Conservation (phyloP, 2,113 vertebrate genomes). For the Nibea albiflora region DNA sequence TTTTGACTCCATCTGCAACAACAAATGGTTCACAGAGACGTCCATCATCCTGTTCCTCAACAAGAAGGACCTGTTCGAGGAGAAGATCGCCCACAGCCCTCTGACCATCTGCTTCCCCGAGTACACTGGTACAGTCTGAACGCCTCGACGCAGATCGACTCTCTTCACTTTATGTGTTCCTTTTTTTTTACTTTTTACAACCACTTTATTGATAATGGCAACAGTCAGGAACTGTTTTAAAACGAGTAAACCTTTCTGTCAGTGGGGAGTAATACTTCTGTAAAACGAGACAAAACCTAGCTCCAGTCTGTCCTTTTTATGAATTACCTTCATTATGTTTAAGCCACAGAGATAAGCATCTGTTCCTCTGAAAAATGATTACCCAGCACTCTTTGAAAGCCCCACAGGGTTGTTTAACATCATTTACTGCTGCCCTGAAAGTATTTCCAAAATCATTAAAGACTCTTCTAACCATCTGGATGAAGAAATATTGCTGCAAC, state of each 20-base stretch:
- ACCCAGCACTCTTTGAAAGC: background rate
- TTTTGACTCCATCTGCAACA: conserved; percentile 99
- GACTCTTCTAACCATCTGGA: background rate
- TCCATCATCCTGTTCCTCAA: conserved; percentile 99
- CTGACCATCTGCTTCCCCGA: conserved; percentile 98
- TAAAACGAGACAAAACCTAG: background rate
- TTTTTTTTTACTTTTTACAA: background rate
- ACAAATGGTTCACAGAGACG: conserved; percentile 99
- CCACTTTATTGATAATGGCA: background rate
- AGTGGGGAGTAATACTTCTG: background rate
- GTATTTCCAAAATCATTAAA: background rate
- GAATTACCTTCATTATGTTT: background rate
- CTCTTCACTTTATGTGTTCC: background rate
- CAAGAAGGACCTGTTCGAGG: conserved; percentile 99
- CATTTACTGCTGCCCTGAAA: background rate
- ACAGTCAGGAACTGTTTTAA: background rate
- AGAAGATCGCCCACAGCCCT: conserved; percentile 95
- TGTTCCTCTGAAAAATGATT: background rate
- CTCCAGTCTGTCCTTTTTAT: background rate
- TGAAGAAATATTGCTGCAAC: background rate
- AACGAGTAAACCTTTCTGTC: background rate
- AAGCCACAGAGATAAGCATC: background rate
- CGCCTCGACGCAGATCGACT: background rate
- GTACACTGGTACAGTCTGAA: conserved; percentile 88
- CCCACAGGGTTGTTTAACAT: background rate